Evolutionary conservation across 2,797 vertebrate genomes (phyloP).

Genomic region (Rousettus madagascariensis): DNA sequence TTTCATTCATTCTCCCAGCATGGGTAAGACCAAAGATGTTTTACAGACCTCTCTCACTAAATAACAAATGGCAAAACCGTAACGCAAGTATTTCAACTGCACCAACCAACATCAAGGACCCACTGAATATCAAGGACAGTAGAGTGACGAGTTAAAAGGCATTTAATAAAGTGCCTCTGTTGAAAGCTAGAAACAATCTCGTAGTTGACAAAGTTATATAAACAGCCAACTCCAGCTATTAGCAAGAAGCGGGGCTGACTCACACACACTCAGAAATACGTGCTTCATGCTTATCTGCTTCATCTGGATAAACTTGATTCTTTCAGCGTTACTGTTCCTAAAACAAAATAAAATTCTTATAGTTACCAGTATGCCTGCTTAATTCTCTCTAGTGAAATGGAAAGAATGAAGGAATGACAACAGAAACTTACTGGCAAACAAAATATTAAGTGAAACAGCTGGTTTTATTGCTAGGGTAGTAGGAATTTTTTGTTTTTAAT

Average conservation of each 20-base stretch:
- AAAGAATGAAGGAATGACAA: not conserved
- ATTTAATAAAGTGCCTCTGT: not conserved
- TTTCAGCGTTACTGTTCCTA: not conserved
- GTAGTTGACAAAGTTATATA: not conserved
- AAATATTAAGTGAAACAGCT: not conserved
- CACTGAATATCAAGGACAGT: not conserved
- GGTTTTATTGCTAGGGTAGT: not conserved
- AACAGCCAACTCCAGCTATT: not conserved
- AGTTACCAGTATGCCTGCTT: not conserved
- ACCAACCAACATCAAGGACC: not conserved
- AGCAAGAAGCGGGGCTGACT: not conserved
- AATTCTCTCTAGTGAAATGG: not conserved
- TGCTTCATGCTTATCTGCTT: not conserved
- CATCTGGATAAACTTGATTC: constrained; percentile 38
- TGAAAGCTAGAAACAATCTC: not conserved
- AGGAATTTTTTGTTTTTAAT: constrained; percentile 23
- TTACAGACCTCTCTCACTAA: constrained; percentile 36
- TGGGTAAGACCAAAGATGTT: not conserved
- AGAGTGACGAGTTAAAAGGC: constrained; percentile 11
- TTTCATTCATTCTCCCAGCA: not conserved
- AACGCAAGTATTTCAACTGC: constrained; percentile 4
- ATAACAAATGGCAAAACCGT: not conserved
- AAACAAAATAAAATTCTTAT: constrained; percentile 41
- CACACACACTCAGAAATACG: not conserved
- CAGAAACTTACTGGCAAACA: not conserved